phyloP scores from a whole-genome alignment of 2,888 invertebrate species.

The Horisme vitalbata region DNA sequence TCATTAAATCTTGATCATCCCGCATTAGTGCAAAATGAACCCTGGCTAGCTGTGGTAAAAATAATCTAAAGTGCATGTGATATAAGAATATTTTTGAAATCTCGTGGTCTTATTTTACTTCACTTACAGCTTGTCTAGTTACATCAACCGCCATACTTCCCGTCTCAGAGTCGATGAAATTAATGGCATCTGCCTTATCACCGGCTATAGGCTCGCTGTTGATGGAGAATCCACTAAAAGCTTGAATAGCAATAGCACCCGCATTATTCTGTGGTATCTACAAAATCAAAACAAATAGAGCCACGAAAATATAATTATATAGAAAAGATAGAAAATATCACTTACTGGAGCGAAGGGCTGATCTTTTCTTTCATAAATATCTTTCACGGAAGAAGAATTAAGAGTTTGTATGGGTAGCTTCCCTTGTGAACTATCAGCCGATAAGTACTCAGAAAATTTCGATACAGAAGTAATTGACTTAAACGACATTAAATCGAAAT shows the following conservation, averaged over 20 bases:
- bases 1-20: background rate
- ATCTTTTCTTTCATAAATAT: slow-evolving; percentile 65
- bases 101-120: background rate
- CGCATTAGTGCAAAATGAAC: background rate
- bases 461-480: slow-evolving; percentile 55
- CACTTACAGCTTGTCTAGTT: slow-evolving; percentile 58
- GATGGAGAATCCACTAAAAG: slow-evolving; percentile 69
- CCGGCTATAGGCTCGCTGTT: slow-evolving; percentile 49
- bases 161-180: slow-evolving; percentile 65
- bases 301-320: background rate
- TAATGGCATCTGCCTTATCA: slow-evolving; percentile 57
- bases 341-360: slow-evolving; percentile 44
- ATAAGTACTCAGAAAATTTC: slow-evolving; percentile 58
- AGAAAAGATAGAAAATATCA: background rate
- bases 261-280: slow-evolving; percentile 41
- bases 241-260: slow-evolving; percentile 55
- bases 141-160: slow-evolving; percentile 53
- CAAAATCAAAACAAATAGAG: slow-evolving; percentile 16
- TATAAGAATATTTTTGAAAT: background rate
- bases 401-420: slow-evolving; percentile 16
- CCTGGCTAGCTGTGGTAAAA: too few relatives aligned
- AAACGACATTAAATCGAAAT: slow-evolving; percentile 58
- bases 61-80: too few relatives aligned
- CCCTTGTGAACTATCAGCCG: slow-evolving; percentile 40
- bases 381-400: slow-evolving; percentile 45